Conservation (phyloP, 2,797 vertebrate species). For the Synaphobranchus kaupii region DNA sequence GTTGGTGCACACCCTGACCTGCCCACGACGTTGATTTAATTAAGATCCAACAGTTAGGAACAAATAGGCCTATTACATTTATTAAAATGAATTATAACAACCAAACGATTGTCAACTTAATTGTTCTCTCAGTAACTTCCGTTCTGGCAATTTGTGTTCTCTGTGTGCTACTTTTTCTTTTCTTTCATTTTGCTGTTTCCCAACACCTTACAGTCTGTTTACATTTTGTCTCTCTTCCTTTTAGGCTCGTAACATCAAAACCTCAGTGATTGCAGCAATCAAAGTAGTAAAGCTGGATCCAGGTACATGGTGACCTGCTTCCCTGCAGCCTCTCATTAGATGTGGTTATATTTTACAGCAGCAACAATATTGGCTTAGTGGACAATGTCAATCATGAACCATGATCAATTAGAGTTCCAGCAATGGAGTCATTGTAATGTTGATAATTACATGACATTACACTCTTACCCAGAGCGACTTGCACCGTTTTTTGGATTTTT, state of each 20-base stretch:
- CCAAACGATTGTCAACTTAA: background rate
- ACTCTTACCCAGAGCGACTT: too few species aligned
- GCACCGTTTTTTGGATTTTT: too few species aligned
- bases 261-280: conserved; percentile 69
- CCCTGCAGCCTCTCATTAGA: background rate
- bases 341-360: background rate
- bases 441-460: background rate
- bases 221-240: conserved; percentile 21
- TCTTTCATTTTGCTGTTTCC: conserved; percentile 5
- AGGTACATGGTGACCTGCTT: conserved; percentile 56
- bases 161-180: background rate
- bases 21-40: too few species aligned
- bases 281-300: conserved; percentile 78
- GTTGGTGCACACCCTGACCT: background rate
- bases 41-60: background rate
- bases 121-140: background rate
- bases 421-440: background rate
- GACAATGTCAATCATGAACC: background rate
- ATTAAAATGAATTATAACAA: background rate
- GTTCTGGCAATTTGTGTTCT: background rate
- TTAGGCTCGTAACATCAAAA: conserved; percentile 70
- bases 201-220: background rate
- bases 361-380: too few species aligned
- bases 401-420: background rate
- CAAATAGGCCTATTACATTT: background rate